These are phyloP conservation scores for Amphipoea lucens DNA, from an alignment of 2,888 invertebrate genomes.

Conservation along the genomic window DNA sequence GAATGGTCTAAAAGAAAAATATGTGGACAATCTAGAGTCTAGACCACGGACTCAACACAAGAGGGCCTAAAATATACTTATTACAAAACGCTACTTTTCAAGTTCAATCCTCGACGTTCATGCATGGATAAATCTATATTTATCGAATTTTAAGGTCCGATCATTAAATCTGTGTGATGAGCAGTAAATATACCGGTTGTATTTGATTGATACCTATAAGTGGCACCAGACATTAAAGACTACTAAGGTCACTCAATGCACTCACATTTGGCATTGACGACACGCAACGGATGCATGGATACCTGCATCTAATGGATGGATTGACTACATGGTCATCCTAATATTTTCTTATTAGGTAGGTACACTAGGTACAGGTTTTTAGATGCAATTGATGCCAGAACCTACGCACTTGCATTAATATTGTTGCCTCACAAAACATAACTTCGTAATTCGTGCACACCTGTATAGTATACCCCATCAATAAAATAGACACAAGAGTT, in stretches of 20 bases:
- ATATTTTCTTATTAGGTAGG: neutral
- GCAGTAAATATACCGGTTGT: conserved; percentile 37
- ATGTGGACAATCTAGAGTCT: neutral
- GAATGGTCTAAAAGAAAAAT: neutral
- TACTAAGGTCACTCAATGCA: conserved; percentile 48
- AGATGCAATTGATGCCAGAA: neutral
- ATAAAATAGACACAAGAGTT: conserved; percentile 1
- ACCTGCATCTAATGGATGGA: neutral
- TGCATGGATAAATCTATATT: neutral
- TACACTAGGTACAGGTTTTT: neutral
- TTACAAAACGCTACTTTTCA: neutral
- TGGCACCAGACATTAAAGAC: conserved; percentile 18
- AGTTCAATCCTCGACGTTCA: neutral
- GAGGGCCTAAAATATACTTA: neutral
- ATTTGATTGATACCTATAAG: conserved; percentile 29
- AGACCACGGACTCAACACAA: neutral
- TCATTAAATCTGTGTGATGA: conserved; percentile 24
- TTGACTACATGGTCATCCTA: neutral
- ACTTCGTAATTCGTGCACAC: neutral
- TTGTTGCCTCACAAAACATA: neutral
- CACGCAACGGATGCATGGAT: conserved; percentile 23
- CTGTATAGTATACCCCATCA: neutral
- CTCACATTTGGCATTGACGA: conserved; percentile 37
- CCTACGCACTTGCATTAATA: neutral
- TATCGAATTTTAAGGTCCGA: neutral